Percentiles rank a stretch among this genome's conserved stretches.
phyloP scores from a whole-genome alignment of 2,888 invertebrate genomes.

The Chymomyza fuscimana region DNA sequence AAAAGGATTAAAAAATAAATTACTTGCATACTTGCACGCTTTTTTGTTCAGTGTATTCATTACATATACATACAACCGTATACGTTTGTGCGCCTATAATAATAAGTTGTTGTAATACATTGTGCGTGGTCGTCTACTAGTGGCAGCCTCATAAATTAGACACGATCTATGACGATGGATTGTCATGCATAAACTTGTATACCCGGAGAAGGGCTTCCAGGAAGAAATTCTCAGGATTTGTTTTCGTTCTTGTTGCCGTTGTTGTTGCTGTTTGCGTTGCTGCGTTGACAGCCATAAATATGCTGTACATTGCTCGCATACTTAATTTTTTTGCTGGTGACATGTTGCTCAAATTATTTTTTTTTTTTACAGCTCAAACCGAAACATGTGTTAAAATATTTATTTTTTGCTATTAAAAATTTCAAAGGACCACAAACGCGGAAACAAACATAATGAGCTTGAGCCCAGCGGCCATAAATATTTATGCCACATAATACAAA shows the following conservation, averaged over 20 bases:
- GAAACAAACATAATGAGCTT: constrained; percentile 13
- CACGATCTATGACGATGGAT: constrained; percentile 48
- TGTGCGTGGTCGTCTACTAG: constrained; percentile 20
- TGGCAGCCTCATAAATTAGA: constrained; percentile 45
- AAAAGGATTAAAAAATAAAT: neutral
- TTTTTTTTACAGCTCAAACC: constrained; percentile 3
- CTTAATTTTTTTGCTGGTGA: constrained; percentile 45
- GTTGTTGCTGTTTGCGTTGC: neutral
- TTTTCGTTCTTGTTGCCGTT: neutral
- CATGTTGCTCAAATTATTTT: constrained; percentile 45
- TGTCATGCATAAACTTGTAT: constrained; percentile 17
- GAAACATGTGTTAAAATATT: constrained; percentile 40
- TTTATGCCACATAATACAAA: neutral
- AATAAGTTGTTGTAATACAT: constrained; percentile 34
- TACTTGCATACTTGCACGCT: neutral
- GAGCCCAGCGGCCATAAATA: neutral
- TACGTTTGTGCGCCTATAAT: neutral
- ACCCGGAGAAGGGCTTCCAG: neutral
- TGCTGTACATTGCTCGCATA: constrained; percentile 14
- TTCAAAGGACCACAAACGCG: constrained; percentile 24
- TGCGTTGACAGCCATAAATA: constrained; percentile 1
- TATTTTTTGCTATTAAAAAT: constrained; percentile 58
- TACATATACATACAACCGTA: neutral
- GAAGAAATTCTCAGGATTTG: neutral
- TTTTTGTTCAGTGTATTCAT: neutral